Conservation (phyloP, 2,888 invertebrate genomes). For the Netelia fuscicornis region DNA sequence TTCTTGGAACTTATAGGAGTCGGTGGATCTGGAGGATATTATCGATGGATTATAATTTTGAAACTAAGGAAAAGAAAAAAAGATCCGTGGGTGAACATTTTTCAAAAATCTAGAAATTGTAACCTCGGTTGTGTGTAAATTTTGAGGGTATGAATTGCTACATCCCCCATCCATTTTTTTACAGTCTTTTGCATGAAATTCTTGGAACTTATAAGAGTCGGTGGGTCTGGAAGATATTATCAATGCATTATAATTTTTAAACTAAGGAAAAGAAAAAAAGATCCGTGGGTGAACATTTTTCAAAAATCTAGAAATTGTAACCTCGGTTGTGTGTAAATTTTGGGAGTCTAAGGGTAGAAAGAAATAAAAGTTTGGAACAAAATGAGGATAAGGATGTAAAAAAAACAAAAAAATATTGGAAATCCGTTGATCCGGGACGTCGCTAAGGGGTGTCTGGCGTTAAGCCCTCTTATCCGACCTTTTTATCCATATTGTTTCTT, state of each 20-base stretch:
- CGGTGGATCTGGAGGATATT: too few relatives aligned
- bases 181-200: not conserved
- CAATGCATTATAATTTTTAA: too few relatives aligned
- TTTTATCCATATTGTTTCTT: slow-evolving; percentile 3
- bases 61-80: too few relatives aligned
- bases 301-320: not conserved
- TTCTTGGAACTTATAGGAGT: not conserved
- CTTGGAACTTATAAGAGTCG: not conserved
- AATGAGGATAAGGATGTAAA: not conserved
- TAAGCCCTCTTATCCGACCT: slow-evolving; percentile 46
- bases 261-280: not conserved
- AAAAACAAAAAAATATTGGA: slow-evolving; percentile 14
- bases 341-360: not conserved
- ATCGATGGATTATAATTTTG: too few relatives aligned
- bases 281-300: not conserved
- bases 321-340: not conserved
- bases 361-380: slow-evolving; percentile 13
- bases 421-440: slow-evolving; percentile 25
- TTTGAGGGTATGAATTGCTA: not conserved
- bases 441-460: slow-evolving; percentile 35
- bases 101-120: not conserved
- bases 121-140: too few relatives aligned
- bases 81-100: not conserved
- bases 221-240: too few relatives aligned
- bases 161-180: too few relatives aligned